Conservation (phyloP, 1,140 invertebrate genomes). For the Contarinia nasturtii region DNA sequence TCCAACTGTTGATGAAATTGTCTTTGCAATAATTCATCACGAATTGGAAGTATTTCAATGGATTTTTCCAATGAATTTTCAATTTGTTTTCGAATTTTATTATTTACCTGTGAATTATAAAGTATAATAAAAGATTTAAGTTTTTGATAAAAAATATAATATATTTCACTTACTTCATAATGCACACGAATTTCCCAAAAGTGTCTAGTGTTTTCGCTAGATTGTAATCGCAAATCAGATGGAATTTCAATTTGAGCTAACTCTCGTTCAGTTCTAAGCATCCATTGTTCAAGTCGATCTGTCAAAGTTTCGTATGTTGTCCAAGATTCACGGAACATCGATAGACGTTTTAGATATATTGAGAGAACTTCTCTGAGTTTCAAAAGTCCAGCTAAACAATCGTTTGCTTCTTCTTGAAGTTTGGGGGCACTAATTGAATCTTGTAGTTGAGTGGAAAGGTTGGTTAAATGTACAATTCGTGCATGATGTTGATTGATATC, state of each 20-base stretch:
- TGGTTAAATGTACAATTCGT: conserved; percentile 47
- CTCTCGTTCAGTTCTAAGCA: conserved; percentile 46
- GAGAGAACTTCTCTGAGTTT: conserved; percentile 55
- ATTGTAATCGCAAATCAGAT: conserved; percentile 29
- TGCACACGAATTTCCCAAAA: conserved; percentile 80
- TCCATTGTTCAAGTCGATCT: conserved; percentile 54
- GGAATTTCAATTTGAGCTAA: conserved; percentile 30
- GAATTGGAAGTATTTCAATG: conserved; percentile 50
- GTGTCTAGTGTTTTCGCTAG: conserved; percentile 48
- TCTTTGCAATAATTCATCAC: conserved; percentile 61
- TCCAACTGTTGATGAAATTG: conserved; percentile 55
- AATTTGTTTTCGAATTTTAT: conserved; percentile 51
- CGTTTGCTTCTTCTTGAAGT: conserved; percentile 45
- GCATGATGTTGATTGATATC: conserved; percentile 61
- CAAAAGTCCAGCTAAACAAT: conserved; percentile 43
- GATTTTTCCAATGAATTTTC: conserved; percentile 53
- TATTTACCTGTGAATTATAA: too few species aligned
- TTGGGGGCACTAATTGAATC: conserved; percentile 49
- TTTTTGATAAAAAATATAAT: too few species aligned
- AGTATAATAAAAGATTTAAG: too few species aligned
- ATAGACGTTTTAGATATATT: conserved; percentile 40
- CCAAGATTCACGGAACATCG: conserved; percentile 59
- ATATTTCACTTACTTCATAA: too few species aligned
- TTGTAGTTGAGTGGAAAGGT: conserved; percentile 50
- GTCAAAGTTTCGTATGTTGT: conserved; percentile 44